Base-by-base conservation (phyloP, 1,140 invertebrate species). In the Micrasema longulum region DNA sequence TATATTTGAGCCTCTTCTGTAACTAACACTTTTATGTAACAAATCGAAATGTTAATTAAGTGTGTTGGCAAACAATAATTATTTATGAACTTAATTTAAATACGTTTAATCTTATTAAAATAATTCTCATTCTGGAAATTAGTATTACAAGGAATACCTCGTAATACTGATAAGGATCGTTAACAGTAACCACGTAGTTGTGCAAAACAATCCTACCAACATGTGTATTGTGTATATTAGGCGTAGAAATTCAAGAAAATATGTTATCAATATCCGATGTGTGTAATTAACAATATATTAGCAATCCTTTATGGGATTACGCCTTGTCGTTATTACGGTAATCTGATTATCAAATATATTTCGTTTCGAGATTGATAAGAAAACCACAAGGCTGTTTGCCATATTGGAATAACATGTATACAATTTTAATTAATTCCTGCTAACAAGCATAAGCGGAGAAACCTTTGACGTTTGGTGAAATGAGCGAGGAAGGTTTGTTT, bases 281-380 rank as follows among this genome's bases (percentile, higher is more conserved):
- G n/a, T 2, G 16, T 47, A n/a, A 43, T 43, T 43, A 47, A 47
- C 16, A 16, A 47, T 47, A 1, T 16, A 52, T 52, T 52, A 52
- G 3, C 53, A 35, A 38, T 57, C 53, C 16, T 38, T 60, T 38
- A 38, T 41, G 36, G 35, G 35, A 60, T 41, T 60, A 60, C 35
- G 18, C 31, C 31, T 20, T 60, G 5, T 60, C 14, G 10, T 60
- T 38, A 60, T 41, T 18, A 60, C 55, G 38, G 36, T 7, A 38
- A 9, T 38, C 31, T 22, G 55, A 60, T 60, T 53, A 73, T 69
- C 65, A 65, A 74, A 48, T 7, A 31, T 69, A 48, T 62, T 31
- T 36, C 53, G 10, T 23, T 20, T 74, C 50, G 23, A 48, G 52
- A 45, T 69, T 66, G 38, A 52, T 31, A 38, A 45, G 0, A 62